Conservation (phyloP, 2,797 vertebrate species). For the Danio tinwini region DNA sequence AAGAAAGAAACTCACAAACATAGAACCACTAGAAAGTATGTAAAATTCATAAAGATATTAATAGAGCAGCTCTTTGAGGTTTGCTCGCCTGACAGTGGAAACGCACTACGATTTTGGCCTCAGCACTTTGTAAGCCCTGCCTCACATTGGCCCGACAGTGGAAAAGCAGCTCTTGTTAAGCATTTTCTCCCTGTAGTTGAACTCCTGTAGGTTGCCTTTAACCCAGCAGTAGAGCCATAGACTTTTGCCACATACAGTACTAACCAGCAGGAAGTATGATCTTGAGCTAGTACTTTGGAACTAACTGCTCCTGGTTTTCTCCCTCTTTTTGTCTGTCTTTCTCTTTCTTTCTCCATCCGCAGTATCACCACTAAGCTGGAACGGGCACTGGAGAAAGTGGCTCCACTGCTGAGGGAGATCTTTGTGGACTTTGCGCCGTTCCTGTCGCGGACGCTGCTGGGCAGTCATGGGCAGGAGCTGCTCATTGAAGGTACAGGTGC, state of each 20-base stretch:
- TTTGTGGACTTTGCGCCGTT: constrained; percentile 99
- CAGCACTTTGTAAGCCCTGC: no score
- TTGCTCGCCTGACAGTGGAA: no score
- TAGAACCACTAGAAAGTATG: no score
- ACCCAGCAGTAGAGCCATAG: constrained; percentile 41
- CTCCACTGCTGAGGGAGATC: constrained; percentile 96
- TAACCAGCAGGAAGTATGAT: constrained; percentile 44
- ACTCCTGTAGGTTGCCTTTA: constrained; percentile 31
- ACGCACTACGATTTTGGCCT: no score
- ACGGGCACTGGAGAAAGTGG: constrained; percentile 97
- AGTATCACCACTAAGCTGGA: constrained; percentile 99
- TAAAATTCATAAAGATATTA: no score
- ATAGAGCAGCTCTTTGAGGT: no score
- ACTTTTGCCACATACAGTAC: constrained; percentile 38
- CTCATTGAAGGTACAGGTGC: constrained; percentile 98
- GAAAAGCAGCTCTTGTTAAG: background rate
- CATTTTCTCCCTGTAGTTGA: constrained; percentile 43
- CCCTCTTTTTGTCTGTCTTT: background rate
- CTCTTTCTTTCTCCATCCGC: constrained; percentile 65
- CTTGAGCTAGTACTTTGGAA: background rate
- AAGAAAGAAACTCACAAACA: no score
- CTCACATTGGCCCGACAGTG: no score
- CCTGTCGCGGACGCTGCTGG: constrained; percentile 94
- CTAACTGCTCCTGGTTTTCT: background rate
- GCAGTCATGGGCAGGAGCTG: constrained; percentile 99